Conservation (phyloP, 2,113 vertebrate genomes). For the Chelonoidis abingdonii region DNA sequence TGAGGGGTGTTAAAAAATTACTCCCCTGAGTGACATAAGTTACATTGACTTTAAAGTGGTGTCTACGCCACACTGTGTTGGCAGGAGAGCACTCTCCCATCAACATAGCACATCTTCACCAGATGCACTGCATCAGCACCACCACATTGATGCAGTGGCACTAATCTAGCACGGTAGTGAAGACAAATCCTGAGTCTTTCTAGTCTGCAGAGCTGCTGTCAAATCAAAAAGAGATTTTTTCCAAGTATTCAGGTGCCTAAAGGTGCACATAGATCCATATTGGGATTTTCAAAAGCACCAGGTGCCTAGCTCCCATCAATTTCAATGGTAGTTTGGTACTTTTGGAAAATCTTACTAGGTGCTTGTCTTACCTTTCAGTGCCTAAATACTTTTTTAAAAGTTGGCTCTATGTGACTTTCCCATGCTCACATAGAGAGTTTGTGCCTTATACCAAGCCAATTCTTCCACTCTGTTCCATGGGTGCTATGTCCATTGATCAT, state of each 20-base stretch:
- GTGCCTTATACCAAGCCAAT: not conserved
- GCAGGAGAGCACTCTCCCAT: no score
- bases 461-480: not conserved
- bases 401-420: not conserved
- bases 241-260: not conserved
- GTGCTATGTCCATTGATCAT: not conserved
- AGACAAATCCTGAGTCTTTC: not conserved
- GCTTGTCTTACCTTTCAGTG: not conserved
- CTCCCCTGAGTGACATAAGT: no score
- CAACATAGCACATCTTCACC: no score
- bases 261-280: not conserved
- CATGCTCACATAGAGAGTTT: not conserved
- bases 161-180: no score
- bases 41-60: no score
- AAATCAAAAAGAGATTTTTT: not conserved
- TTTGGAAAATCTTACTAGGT: not conserved
- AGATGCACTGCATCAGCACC: no score
- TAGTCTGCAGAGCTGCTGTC: not conserved
- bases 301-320: not conserved
- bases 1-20: no score
- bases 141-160: no score
- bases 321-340: not conserved
- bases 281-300: not conserved
- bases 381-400: not conserved
- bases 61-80: no score